Base-by-base conservation (phyloP, 2,113 vertebrate species). In the Corythoichthys haematopterus region DNA sequence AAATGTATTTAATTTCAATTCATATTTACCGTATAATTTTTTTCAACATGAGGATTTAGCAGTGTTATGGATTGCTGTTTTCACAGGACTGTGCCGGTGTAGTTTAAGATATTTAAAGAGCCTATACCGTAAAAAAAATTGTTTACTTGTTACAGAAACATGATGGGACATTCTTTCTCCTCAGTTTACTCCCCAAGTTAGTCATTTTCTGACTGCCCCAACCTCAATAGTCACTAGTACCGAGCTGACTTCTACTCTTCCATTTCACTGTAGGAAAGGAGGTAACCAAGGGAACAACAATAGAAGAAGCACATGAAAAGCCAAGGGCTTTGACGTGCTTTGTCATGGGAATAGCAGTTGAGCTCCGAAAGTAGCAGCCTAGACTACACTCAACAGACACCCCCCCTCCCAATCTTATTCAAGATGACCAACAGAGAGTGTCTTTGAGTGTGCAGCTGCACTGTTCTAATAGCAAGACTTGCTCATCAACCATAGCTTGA, bases 371-470 rank as follows among this genome's bases (percentile, higher is more conserved):
- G 70, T 69, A 47, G 76, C 3, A 59, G 61, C 70, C 72, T 78
- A 33, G 63, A 65, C 66, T 69, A 35, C 5, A 35, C 62, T 69
- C 52, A 64, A 66, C 47, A 77, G 63, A n/a, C 37, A 35, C 47
- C 46, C 4, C 45, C 40, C 46, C 61, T 74, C 75, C 68, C 68
- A 38, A 61, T 64, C 35, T 59, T 9, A 2, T 35, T 47, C 35
- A 38, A 69, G 66, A 68, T 45, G 51, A 57, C 40, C 70, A 77
- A 88, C 84, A 90, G 78, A 88, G 74, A 82, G 80, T 56, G 72
- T 78, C 86, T 86, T 88, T 90, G 78, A 87, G 71, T 55, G 65
- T 75, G 85, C 88, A 89, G 88, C 87, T 90, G 88, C 45, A 15
- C 16, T 63, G 11, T 40, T 65, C 79, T 71, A 68, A 74, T 70